Percentiles rank a stretch among this genome's conserved stretches.
phyloP scores from a whole-genome alignment of 2,888 invertebrate genomes.

The Sussaba pulchella region DNA sequence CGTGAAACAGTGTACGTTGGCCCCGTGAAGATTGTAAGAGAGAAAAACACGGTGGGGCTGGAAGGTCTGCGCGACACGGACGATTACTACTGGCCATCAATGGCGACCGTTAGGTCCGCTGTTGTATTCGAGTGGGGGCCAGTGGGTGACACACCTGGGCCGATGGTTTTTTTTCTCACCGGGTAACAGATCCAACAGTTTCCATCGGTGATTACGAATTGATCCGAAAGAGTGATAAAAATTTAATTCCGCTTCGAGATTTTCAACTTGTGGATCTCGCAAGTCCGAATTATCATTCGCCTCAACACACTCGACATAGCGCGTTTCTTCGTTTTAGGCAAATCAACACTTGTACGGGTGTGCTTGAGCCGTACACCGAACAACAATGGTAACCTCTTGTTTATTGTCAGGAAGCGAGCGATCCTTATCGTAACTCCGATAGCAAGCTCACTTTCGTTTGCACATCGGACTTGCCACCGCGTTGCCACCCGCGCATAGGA shows the following conservation, averaged over 20 bases:
- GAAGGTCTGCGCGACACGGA: constrained; percentile 7
- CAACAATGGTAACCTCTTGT: background rate
- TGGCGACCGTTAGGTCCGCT: too few species aligned
- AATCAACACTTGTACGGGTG: background rate
- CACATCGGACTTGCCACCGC: constrained; percentile 1
- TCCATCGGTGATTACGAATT: background rate
- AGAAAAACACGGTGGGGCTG: background rate
- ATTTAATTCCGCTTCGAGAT: constrained; percentile 28
- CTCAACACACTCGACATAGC: background rate
- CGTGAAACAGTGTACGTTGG: background rate
- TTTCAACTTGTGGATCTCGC: constrained; percentile 19
- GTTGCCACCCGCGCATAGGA: constrained; percentile 33
- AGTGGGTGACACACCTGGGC: background rate
- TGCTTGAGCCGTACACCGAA: background rate
- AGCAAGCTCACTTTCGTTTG: constrained; percentile 33
- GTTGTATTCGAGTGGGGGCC: too few species aligned
- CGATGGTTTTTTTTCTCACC: background rate
- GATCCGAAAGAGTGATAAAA: background rate
- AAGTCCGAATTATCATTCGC: constrained; percentile 16
- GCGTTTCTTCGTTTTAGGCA: background rate
- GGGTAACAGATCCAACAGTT: background rate
- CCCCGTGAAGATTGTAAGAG: background rate
- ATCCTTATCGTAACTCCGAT: constrained; percentile 27
- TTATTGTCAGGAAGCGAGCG: constrained; percentile 29
- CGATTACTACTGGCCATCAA: constrained; percentile 2